Conservation (phyloP, 2,113 vertebrate genomes). For the Pygoscelis adeliae region DNA sequence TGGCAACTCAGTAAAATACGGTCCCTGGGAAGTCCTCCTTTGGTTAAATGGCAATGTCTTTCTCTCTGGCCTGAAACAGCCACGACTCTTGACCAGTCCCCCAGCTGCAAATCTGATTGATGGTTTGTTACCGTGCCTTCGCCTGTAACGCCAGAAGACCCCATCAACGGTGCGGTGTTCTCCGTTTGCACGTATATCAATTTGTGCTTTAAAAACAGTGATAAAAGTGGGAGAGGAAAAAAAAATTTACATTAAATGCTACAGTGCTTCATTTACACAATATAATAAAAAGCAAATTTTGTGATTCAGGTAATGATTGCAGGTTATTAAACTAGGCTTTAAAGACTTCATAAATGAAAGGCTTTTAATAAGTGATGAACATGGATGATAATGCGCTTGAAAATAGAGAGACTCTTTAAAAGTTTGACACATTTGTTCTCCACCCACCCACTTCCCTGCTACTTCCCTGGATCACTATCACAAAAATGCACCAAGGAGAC, state of each 20-base stretch:
- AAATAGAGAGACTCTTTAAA: constrained; percentile 40
- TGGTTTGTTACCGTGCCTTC: background rate
- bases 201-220: background rate
- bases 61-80: background rate
- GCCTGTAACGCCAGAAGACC: accelerated
- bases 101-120: background rate
- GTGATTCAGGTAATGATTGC: constrained; percentile 52
- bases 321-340: constrained; percentile 56
- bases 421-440: constrained; percentile 18
- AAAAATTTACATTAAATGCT: constrained; percentile 24
- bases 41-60: background rate
- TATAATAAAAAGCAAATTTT: constrained; percentile 57
- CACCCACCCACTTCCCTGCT: background rate
- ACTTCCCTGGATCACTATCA: background rate
- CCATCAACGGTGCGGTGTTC: accelerated
- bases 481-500: background rate
- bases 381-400: background rate
- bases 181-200: background rate
- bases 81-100: background rate
- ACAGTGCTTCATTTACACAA: constrained; percentile 29
- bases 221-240: constrained; percentile 21
- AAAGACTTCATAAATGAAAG: constrained; percentile 54
- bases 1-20: background rate
- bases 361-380: constrained; percentile 62
- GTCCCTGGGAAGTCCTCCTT: background rate